Evolutionary conservation across 2,113 vertebrate genomes (phyloP).

Genomic region (Tupaia chinensis): DNA sequence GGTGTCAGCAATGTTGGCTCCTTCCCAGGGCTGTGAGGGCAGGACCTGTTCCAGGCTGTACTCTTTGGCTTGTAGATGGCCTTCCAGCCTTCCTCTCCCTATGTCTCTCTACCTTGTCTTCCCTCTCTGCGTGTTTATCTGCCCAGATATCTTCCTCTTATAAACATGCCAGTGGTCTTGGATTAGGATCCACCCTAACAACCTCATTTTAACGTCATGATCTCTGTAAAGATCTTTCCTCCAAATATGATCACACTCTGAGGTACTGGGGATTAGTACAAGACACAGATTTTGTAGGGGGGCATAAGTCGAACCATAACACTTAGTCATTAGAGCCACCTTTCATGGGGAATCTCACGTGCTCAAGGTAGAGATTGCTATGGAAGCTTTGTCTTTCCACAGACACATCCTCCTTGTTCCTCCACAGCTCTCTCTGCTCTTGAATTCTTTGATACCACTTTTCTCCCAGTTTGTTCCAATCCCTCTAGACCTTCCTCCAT

Average conservation of each 20-base stretch:
- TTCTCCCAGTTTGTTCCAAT: neutral
- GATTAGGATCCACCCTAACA: neutral
- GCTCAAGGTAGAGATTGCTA: neutral
- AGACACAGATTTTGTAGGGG: neutral
- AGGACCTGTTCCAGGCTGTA: neutral
- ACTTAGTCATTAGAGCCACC: neutral
- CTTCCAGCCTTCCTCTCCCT: neutral
- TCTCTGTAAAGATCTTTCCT: neutral
- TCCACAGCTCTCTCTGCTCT: neutral
- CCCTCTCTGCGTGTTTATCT: neutral
- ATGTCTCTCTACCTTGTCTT: neutral
- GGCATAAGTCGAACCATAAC: neutral
- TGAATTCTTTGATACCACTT: neutral
- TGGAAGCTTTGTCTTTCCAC: neutral
- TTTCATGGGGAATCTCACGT: neutral
- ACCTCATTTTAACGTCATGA: constrained; percentile 19
- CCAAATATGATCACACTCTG: neutral
- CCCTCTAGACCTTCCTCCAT: neutral
- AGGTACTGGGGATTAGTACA: neutral
- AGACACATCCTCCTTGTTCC: neutral
- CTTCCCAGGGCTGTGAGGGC: neutral
- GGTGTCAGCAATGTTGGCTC: no score
- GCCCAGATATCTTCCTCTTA: neutral
- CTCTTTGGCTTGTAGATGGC: neutral
- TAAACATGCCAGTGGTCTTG: neutral